Conservation (phyloP, 2,113 vertebrate species). For the Cebidichthys violaceus region DNA sequence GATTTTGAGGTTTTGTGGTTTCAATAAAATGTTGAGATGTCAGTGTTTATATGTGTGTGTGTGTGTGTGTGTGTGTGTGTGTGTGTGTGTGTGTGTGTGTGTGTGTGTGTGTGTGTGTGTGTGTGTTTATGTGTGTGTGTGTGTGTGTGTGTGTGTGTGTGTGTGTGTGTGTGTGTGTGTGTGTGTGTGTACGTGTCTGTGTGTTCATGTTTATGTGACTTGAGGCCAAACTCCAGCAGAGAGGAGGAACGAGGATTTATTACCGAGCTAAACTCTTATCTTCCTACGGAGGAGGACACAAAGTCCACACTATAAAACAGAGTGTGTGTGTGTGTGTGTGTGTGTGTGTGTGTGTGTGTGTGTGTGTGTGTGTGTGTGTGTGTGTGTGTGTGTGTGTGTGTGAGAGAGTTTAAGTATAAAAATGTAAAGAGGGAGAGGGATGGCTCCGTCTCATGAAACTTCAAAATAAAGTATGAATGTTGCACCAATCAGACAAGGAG, state of each 20-base stretch:
- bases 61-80: slow-evolving; percentile 1
- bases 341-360: slow-evolving; percentile 18
- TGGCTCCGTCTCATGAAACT: neutral
- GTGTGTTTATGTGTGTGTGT: slow-evolving; percentile 8
- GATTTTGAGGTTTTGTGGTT: slow-evolving; percentile 12
- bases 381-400: neutral
- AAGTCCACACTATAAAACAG: slow-evolving; percentile 52
- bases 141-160: neutral
- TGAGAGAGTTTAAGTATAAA: neutral
- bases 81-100: neutral
- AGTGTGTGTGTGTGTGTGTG: slow-evolving; percentile 1
- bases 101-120: neutral
- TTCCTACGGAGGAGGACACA: slow-evolving; percentile 57
- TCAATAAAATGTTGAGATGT: slow-evolving; percentile 11
- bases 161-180: slow-evolving; percentile 8
- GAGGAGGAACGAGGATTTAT: slow-evolving; percentile 55
- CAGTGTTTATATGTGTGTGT: neutral
- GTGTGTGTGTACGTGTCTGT: slow-evolving; percentile 5
- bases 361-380: slow-evolving; percentile 5
- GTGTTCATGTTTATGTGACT: neutral
- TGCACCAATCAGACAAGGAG: neutral
- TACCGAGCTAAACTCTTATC: slow-evolving; percentile 53
- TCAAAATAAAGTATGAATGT: neutral
- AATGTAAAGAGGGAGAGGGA: neutral
- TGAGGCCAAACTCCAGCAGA: slow-evolving; percentile 41